These are phyloP conservation scores for Minunthozetes semirufus DNA, from an alignment of 2,888 invertebrate species.

Conservation along the genomic window DNA sequence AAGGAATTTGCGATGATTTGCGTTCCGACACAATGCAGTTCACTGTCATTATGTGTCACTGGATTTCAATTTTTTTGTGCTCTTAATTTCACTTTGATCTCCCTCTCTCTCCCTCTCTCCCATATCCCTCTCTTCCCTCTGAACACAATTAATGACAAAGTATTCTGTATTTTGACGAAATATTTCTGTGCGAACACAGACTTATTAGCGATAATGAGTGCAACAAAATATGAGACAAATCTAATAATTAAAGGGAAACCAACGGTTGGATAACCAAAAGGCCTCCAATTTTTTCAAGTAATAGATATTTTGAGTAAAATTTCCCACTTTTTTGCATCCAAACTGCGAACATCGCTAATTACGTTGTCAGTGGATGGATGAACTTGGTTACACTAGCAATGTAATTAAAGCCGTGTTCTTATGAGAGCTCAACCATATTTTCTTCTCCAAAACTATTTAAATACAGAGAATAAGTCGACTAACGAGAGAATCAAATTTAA, in stretches of 20 bases:
- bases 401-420: no score
- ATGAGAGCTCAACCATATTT: no score
- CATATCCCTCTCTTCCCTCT: background rate
- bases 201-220: background rate
- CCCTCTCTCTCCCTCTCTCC: background rate
- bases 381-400: no score
- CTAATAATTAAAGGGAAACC: background rate
- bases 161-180: background rate
- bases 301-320: no score
- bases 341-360: no score
- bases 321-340: no score
- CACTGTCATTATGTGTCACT: conserved; percentile 2
- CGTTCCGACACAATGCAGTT: background rate
- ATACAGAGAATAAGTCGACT: no score
- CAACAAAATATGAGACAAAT: background rate
- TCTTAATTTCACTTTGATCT: background rate
- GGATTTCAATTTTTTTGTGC: background rate
- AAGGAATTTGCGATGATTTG: conserved; percentile 9
- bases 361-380: no score
- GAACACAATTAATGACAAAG: background rate
- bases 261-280: no score
- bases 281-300: no score
- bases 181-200: background rate
- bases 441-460: no score
- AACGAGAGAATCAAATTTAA: no score